These are phyloP conservation scores for Cydia fagiglandana DNA, from an alignment of 1,140 invertebrate genomes.

Conservation along the genomic window DNA sequence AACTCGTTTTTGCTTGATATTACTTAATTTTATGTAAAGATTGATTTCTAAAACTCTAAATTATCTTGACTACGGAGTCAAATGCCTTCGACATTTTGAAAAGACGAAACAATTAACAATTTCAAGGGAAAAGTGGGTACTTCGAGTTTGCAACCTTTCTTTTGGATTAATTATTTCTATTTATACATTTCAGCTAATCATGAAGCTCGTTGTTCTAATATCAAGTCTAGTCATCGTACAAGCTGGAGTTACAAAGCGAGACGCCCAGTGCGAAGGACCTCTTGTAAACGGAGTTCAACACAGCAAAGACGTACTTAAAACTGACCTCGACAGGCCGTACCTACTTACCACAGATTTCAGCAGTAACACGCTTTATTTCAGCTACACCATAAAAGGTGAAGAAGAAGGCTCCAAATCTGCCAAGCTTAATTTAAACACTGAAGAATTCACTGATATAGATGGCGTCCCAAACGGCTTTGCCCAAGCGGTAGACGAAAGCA, in stretches of 20 bases:
- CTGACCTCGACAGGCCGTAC: background rate
- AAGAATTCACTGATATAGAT: constrained; percentile 52
- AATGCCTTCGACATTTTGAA: no score
- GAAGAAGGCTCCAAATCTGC: constrained; percentile 43
- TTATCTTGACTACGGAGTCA: no score
- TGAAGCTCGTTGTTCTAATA: constrained; percentile 45
- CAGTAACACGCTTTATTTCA: constrained; percentile 19
- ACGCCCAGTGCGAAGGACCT: constrained; percentile 47
- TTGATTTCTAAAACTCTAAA: no score
- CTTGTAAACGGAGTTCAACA: constrained; percentile 42
- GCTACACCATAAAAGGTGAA: background rate
- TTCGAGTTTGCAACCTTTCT: no score
- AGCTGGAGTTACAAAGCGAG: constrained; percentile 49
- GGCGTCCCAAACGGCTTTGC: constrained; percentile 60
- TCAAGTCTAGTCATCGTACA: constrained; percentile 41
- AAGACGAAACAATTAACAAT: no score
- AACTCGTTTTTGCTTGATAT: no score
- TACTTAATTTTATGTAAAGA: no score
- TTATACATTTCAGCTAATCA: constrained; percentile 42
- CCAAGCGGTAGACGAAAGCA: constrained; percentile 57
- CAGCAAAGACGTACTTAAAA: constrained; percentile 4
- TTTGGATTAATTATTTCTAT: no score
- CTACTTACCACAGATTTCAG: background rate
- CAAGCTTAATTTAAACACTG: constrained; percentile 57
- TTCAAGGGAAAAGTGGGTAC: no score